Base-by-base conservation (phyloP, 2,888 invertebrate species). In the Pedicia rivosa region DNA sequence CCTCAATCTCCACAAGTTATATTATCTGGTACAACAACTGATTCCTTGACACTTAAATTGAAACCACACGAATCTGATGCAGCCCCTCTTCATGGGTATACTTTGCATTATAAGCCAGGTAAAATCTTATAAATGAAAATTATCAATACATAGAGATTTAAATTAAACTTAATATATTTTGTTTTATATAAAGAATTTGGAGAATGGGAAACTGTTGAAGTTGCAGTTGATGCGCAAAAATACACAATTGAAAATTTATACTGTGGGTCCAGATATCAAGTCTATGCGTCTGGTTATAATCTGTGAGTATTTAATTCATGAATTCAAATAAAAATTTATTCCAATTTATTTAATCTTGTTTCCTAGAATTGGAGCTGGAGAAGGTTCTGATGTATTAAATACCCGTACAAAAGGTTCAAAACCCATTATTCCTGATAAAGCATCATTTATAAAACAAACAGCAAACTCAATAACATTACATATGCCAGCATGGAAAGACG, bases 381-480 rank as follows among this genome's bases (percentile, higher is more conserved):
- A 87, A 54, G 78, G 81, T 2, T 91, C 90, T 0, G 86, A 90
- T 53, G 82, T 82, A 43, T 66, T 92, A 38, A 87, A 84, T 49
- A 84, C 87, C 0, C 76, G 83, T 47, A 92, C 92, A 1, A 84
- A 90, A 50, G 92, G 94, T 46, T 83, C 87, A 45, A 92, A 90
- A 61, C 94, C 95, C 3, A 81, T 88, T 28, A 77, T 86, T 38
- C 92, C 94, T 0, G 81, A 84, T 56, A 90, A 90, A 39, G 77
- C 80, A 4, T 77, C 86, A 56, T 86, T 94, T 59, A 81, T 95
- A 56, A 84, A 87, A 55, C 84, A 88, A 2, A 88, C 88, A 17
- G 82, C 87, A n/a, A 88, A 87, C 44, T 90, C 87, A 47, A 86
- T 92, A 35, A 86, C 86, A 3, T 68, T 95, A 44, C 90, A 91